phyloP scores from a whole-genome alignment of 2,888 invertebrate genomes.

The Petrolisthes cinctipes region DNA sequence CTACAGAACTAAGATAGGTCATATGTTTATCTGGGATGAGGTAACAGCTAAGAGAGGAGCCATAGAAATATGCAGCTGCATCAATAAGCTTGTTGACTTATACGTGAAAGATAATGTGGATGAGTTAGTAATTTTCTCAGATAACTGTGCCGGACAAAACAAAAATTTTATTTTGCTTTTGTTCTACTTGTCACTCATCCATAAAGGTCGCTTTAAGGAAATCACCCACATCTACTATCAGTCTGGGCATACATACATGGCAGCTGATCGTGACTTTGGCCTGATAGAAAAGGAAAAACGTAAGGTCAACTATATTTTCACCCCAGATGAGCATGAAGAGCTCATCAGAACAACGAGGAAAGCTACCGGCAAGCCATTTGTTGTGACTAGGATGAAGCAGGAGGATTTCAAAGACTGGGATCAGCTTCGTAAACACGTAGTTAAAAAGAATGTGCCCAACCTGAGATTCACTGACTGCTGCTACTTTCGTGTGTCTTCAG shows the following conservation, averaged over 20 bases:
- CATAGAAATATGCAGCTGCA: neutral
- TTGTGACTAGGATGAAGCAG: neutral
- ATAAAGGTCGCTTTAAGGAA: neutral
- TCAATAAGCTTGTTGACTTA: neutral
- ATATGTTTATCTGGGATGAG: neutral
- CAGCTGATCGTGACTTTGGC: neutral
- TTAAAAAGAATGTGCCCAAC: neutral
- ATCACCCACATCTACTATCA: neutral
- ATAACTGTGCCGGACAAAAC: conserved; percentile 8
- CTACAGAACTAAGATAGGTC: neutral
- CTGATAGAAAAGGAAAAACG: neutral
- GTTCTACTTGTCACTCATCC: conserved; percentile 2
- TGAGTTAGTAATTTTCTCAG: neutral
- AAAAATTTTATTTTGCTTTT: neutral
- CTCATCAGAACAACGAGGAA: neutral
- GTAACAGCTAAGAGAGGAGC: neutral
- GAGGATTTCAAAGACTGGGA: neutral
- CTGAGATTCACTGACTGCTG: neutral
- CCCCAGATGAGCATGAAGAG: conserved; percentile 6
- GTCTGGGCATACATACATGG: neutral
- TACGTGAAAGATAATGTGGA: neutral
- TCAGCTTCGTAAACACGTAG: neutral
- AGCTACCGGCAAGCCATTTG: neutral
- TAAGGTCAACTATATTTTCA: neutral
- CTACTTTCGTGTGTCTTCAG: neutral